These are phyloP conservation scores for Pseudachorutes palmiensis DNA, from an alignment of 1,140 invertebrate species.

Conservation along the genomic window DNA sequence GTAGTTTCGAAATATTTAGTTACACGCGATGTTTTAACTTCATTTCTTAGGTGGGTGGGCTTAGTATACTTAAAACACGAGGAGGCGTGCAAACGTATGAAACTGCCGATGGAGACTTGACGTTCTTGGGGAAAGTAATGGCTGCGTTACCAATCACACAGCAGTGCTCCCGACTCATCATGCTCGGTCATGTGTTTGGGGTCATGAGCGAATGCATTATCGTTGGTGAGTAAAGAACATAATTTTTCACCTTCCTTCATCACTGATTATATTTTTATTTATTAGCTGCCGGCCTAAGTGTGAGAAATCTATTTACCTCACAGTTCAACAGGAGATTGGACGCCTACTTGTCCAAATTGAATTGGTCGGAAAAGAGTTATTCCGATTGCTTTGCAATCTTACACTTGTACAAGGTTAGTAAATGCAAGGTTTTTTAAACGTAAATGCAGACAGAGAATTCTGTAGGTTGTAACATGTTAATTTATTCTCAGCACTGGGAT, in stretches of 20 bases:
- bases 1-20: conserved; percentile 4
- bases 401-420: conserved; percentile 72
- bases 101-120: conserved; percentile 75
- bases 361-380: conserved; percentile 68
- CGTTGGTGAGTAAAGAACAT: conserved; percentile 73
- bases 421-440: no score
- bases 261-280: no score
- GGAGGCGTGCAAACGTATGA: conserved; percentile 45
- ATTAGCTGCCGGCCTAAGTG: conserved; percentile 69
- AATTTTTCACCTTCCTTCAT: no score
- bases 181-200: conserved; percentile 79
- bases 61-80: conserved; percentile 16
- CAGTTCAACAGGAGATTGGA: conserved; percentile 61
- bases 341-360: conserved; percentile 65
- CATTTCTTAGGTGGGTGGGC: conserved; percentile 22
- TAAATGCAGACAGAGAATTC: no score
- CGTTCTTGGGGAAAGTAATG: conserved; percentile 76
- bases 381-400: conserved; percentile 77
- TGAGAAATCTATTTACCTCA: conserved; percentile 69
- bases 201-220: conserved; percentile 74
- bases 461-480: no score
- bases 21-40: conserved; percentile 6
- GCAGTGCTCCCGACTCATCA: conserved; percentile 69
- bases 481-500: no score
- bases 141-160: conserved; percentile 72